Percentiles rank a stretch among this genome's conserved stretches.
phyloP scores from a whole-genome alignment of 2,797 vertebrate species.

The Acipenser oxyrinchus region DNA sequence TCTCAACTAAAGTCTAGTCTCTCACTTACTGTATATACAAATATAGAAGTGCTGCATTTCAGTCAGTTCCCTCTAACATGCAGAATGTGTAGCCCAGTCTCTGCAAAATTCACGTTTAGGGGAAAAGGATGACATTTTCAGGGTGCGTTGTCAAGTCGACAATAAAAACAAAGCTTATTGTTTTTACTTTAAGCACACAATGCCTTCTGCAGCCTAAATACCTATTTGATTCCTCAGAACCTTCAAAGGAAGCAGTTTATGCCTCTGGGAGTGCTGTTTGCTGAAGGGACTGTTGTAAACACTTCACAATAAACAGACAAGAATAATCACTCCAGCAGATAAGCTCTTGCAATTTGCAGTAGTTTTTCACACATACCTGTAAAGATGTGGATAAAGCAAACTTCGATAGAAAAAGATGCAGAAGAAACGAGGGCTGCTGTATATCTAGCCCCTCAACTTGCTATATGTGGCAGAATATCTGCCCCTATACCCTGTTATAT shows the following conservation, averaged over 20 bases:
- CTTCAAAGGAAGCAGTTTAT: neutral
- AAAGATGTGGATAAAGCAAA: neutral
- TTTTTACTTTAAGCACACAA: neutral
- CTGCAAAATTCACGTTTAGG: too few relatives aligned
- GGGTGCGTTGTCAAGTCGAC: neutral
- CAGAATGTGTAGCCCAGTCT: too few relatives aligned
- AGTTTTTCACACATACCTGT: neutral
- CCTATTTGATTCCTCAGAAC: neutral
- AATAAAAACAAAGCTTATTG: neutral
- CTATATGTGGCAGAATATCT: too few relatives aligned
- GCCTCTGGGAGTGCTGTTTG: neutral
- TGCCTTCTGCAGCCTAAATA: neutral
- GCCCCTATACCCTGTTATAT: too few relatives aligned
- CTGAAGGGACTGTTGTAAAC: neutral
- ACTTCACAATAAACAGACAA: constrained; percentile 2
- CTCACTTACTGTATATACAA: too few relatives aligned
- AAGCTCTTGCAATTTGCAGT: neutral
- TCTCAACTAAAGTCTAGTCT: too few relatives aligned
- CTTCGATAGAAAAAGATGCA: neutral
- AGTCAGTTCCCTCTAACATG: too few relatives aligned
- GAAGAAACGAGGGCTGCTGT: too few relatives aligned
- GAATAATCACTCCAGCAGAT: neutral
- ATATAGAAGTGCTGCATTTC: too few relatives aligned
- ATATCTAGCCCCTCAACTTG: too few relatives aligned
- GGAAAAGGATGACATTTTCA: neutral